These are phyloP conservation scores for Suillia variegata DNA, from an alignment of 2,888 invertebrate species.

Conservation along the genomic window DNA sequence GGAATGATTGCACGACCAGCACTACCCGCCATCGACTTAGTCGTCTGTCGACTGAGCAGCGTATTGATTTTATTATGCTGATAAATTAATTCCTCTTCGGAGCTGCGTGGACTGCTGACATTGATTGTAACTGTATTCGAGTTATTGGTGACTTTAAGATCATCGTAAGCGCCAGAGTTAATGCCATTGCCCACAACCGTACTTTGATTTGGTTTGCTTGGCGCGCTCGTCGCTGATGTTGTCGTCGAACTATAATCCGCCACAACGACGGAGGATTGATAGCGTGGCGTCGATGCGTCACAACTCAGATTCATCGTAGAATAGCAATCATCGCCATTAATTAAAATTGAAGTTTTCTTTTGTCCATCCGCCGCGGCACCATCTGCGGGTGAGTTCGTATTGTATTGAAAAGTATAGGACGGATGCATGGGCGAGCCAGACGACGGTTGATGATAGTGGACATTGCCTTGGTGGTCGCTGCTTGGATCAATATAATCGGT, in stretches of 20 bases:
- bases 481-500: conserved; percentile 61
- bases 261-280: conserved; percentile 76
- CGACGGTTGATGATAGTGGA: no score
- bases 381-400: conserved; percentile 5
- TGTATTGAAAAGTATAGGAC: conserved; percentile 33
- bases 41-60: conserved; percentile 47
- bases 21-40: background rate
- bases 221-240: background rate
- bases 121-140: conserved; percentile 70
- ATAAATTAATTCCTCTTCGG: conserved; percentile 53
- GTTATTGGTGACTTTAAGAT: conserved; percentile 63
- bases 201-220: conserved; percentile 12
- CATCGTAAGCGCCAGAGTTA: conserved; percentile 17
- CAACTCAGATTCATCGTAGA: conserved; percentile 75
- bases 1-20: conserved; percentile 61
- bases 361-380: conserved; percentile 37
- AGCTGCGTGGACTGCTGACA: conserved; percentile 47
- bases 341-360: conserved; percentile 74
- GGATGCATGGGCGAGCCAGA: conserved; percentile 23
- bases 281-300: conserved; percentile 67
- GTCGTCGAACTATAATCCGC: conserved; percentile 62
- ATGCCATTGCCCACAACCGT: background rate
- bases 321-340: conserved; percentile 76
- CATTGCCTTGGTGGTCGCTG: background rate
- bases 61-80: conserved; percentile 58